A percentile compares a stretch with the other conserved stretches of the same genome.
Evolutionary conservation across 2,888 invertebrate genomes (phyloP).

Genomic region (Cheilosia vernalis): DNA sequence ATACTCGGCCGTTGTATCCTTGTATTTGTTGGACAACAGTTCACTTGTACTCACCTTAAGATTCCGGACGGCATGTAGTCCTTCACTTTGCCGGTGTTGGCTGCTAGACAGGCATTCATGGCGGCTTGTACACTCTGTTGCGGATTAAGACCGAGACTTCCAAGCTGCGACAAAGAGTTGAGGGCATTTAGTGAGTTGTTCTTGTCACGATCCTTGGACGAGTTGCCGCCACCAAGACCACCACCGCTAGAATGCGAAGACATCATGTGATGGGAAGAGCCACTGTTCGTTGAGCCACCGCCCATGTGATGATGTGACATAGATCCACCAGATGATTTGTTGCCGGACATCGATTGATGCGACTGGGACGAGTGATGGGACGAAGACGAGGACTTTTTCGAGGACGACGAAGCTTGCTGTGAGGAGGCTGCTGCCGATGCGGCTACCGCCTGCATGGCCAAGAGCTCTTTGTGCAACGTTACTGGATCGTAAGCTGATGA

Average conservation of each 20-base stretch:
- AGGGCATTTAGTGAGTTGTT: constrained; percentile 83
- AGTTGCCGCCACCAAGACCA: constrained; percentile 70
- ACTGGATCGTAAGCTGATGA: constrained; percentile 83
- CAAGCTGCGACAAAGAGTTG: constrained; percentile 82
- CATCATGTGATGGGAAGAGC: constrained; percentile 78
- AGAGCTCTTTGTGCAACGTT: constrained; percentile 82
- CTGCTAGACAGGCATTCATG: constrained; percentile 83
- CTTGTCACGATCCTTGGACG: constrained; percentile 81
- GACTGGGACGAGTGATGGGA: constrained; percentile 76
- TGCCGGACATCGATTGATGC: constrained; percentile 64
- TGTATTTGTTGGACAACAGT: constrained; percentile 38
- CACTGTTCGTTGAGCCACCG: constrained; percentile 61
- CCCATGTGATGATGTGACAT: constrained; percentile 73
- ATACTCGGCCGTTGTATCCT: constrained; percentile 54
- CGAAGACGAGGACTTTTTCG: constrained; percentile 77
- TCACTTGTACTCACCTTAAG: constrained; percentile 82
- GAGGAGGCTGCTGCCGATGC: constrained; percentile 80
- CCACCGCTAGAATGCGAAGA: constrained; percentile 78
- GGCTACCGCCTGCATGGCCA: constrained; percentile 83
- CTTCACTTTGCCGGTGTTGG: constrained; percentile 80
- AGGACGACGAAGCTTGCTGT: constrained; percentile 76
- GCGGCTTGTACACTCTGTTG: constrained; percentile 83
- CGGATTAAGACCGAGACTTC: constrained; percentile 82
- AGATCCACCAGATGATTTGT: constrained; percentile 67
- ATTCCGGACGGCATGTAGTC: constrained; percentile 84